Percentiles rank a stretch among this genome's conserved stretches.
Conservation (phyloP, 2,888 invertebrate genomes). For the Steinernema scapterisci region DNA sequence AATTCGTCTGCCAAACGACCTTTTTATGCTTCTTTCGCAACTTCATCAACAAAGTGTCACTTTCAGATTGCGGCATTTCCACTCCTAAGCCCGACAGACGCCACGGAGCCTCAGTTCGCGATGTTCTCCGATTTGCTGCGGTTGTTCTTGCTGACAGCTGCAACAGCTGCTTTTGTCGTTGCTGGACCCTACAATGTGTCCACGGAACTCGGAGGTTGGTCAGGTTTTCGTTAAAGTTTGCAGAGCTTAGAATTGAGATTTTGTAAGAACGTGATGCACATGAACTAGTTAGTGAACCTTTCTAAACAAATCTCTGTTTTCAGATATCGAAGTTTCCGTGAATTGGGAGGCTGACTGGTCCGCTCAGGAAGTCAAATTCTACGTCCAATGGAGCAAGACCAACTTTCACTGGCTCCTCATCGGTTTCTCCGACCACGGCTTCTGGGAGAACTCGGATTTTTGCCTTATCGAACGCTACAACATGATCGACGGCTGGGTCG, state of each 20-base stretch:
- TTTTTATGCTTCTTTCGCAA: neutral
- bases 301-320: neutral
- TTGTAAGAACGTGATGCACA: neutral
- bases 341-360: slow-evolving; percentile 37
- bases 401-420: slow-evolving; percentile 48
- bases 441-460: slow-evolving; percentile 56
- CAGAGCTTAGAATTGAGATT: neutral
- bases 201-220: slow-evolving; percentile 20
- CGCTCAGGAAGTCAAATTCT: slow-evolving; percentile 36
- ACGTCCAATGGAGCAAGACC: slow-evolving; percentile 12
- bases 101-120: neutral
- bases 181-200: slow-evolving; percentile 19
- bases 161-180: neutral
- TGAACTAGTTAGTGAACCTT: too few relatives aligned
- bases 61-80: neutral
- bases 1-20: neutral
- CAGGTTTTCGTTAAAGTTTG: too few relatives aligned
- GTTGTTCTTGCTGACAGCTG: neutral
- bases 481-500: slow-evolving; percentile 45
- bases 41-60: slow-evolving; percentile 5
- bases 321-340: slow-evolving; percentile 34
- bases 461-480: slow-evolving; percentile 43
- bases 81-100: neutral
- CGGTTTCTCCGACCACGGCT: slow-evolving; percentile 65
- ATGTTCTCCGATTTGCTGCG: slow-evolving; percentile 13